Percentiles rank a stretch among this genome's conserved stretches.
Conservation (phyloP, 2,888 invertebrate species). For the Campoplex nolae region DNA sequence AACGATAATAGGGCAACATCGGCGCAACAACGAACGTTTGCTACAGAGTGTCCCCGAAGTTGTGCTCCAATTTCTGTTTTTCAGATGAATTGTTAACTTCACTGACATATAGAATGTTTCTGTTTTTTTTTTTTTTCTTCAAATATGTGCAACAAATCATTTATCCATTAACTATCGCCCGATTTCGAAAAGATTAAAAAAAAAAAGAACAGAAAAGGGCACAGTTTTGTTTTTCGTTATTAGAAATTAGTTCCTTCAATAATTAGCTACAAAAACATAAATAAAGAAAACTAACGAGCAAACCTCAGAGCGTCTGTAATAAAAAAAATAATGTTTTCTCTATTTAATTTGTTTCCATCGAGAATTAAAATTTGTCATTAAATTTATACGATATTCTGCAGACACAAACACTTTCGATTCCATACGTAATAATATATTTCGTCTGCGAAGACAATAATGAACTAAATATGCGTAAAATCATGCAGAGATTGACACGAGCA, state of each 20-base stretch:
- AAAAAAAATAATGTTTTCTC: neutral
- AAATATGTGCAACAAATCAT: no score
- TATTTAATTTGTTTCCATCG: neutral
- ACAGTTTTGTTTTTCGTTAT: no score
- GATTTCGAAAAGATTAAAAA: no score
- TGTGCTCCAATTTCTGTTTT: neutral
- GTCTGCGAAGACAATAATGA: neutral
- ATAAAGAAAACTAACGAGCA: no score
- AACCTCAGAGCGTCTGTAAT: no score
- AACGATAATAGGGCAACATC: constrained; percentile 46
- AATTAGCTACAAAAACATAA: no score
- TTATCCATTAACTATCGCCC: no score
- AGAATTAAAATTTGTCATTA: neutral
- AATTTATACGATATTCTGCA: neutral
- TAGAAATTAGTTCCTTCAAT: no score
- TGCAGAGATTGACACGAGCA: neutral
- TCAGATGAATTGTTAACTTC: neutral
- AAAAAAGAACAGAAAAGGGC: no score
- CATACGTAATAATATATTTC: neutral
- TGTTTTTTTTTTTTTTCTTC: no score
- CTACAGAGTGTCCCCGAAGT: neutral
- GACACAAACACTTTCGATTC: neutral
- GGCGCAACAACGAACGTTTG: neutral
- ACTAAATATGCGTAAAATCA: constrained; percentile 13
- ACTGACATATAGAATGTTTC: no score